A percentile compares a stretch with the other conserved stretches of the same genome.
These are phyloP conservation scores for Alouatta palliata DNA, from an alignment of 2,113 vertebrate species.

Conservation along the genomic window DNA sequence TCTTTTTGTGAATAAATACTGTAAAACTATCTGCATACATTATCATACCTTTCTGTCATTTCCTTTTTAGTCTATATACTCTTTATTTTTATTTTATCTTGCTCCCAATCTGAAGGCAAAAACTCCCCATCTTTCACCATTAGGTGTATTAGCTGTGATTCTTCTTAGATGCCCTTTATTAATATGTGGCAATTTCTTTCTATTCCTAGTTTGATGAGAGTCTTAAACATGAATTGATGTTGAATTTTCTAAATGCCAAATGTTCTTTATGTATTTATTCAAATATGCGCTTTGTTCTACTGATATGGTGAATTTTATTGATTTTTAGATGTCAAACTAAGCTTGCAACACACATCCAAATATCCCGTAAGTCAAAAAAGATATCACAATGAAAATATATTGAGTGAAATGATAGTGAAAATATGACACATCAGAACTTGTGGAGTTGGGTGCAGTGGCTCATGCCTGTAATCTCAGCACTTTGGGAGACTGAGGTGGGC, in stretches of 20 bases:
- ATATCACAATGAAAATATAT: background rate
- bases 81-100: conserved; percentile 37
- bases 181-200: background rate
- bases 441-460: background rate
- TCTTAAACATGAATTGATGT: conserved; percentile 1
- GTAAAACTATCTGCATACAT: background rate
- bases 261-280: background rate
- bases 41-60: background rate
- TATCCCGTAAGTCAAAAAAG: background rate
- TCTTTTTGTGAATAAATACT: background rate
- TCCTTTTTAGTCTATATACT: background rate
- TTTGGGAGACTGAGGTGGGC: no score
- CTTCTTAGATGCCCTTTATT: background rate
- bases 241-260: background rate
- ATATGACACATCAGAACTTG: background rate
- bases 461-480: no score
- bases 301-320: background rate
- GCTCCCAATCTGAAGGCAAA: background rate
- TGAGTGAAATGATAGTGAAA: background rate
- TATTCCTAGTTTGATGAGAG: background rate
- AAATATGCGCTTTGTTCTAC: background rate
- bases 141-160: background rate
- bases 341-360: background rate
- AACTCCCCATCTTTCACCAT: background rate
- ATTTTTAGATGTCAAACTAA: background rate